Evolutionary conservation across 2,888 invertebrate species (phyloP), one percentile per base, ranked within the genome.

Genomic region (Margaritifera margaritifera): DNA sequence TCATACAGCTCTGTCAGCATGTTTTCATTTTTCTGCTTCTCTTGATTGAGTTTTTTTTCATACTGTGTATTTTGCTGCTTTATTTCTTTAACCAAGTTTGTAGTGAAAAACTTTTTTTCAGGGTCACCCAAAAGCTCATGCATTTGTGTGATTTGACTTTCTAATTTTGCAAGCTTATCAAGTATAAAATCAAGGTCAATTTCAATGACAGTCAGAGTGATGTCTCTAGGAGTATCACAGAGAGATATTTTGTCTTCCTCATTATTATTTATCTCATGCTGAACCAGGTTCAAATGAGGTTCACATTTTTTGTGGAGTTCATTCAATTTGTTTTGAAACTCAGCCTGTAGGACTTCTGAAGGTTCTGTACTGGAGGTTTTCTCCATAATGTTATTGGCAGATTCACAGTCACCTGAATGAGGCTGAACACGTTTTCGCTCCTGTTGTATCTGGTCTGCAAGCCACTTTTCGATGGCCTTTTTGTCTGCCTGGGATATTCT

Each of bases 401-500:
- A 0, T 42, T 42, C 42, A 42, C 15, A 15, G 42, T 42, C 42
- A 42, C 3, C 15, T 42, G 42, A 3, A 42, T 11, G 42, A 3
- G 42, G 42, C 15, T 42, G 15, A 15, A 42, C 42, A 42, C 15
- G 42, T 65, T 77, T 77, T 56, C 80, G 71, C 55, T 80, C 79
- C 27, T 68, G 15, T 61, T 80, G 80, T 54, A 81, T 31, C 62
- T 79, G 78, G 11, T 75, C 74, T 22, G 76, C 64, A 55, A 81
- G 62, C 75, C 77, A 81, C 19, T 71, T 77, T 58, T 82, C 78
- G 68, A 85, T 80, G 19, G 68, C 64, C 61, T 81, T 83, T 71
- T 83, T 85, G 78, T 84, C 85, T 51, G 75, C 76, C 62, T 85
- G 83, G n/a, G 81, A 81, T 1, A 85, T 74, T 22, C 80, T 70